Evolutionary conservation across 2,888 invertebrate species (phyloP).

Genomic region (Lasioglossum pauxillum): DNA sequence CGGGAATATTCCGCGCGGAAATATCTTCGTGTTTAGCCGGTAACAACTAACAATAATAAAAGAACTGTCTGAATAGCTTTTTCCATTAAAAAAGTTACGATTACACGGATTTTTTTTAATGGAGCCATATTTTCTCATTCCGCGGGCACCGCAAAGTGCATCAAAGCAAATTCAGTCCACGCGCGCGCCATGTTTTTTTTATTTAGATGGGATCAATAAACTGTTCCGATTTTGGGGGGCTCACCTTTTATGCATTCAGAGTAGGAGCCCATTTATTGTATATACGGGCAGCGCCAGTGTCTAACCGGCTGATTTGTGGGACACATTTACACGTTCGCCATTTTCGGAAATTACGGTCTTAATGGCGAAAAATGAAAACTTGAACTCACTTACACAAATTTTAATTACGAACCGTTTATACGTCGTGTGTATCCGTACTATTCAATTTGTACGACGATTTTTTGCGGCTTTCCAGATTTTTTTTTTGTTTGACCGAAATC

Average conservation of each 20-base stretch:
- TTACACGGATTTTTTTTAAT: slow-evolving; percentile 21
- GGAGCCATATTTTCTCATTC: slow-evolving; percentile 14
- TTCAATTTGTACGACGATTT: not conserved
- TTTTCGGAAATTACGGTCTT: not conserved
- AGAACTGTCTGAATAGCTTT: slow-evolving; percentile 12
- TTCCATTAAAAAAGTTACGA: slow-evolving; percentile 21
- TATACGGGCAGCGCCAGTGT: not conserved
- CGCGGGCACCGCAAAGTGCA: not conserved
- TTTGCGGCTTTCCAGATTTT: not conserved
- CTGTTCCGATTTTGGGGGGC: slow-evolving; percentile 13
- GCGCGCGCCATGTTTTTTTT: slow-evolving; percentile 12
- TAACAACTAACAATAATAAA: slow-evolving; percentile 15
- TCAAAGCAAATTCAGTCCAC: slow-evolving; percentile 11
- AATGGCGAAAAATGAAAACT: not conserved
- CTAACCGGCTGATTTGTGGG: slow-evolving; percentile 6
- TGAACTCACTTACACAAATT: not conserved
- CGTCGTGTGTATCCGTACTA: not conserved
- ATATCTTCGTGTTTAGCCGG: slow-evolving; percentile 13
- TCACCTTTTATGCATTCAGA: slow-evolving; percentile 9
- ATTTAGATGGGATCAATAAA: slow-evolving; percentile 18
- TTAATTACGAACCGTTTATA: slow-evolving; percentile 2
- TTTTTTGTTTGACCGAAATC: not conserved
- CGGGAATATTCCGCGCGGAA: not conserved
- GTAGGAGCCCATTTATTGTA: slow-evolving; percentile 10
- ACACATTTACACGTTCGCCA: not conserved